A percentile compares a stretch with the other conserved stretches of the same genome.
Conservation (phyloP, 2,113 vertebrate genomes). For the Carollia perspicillata region DNA sequence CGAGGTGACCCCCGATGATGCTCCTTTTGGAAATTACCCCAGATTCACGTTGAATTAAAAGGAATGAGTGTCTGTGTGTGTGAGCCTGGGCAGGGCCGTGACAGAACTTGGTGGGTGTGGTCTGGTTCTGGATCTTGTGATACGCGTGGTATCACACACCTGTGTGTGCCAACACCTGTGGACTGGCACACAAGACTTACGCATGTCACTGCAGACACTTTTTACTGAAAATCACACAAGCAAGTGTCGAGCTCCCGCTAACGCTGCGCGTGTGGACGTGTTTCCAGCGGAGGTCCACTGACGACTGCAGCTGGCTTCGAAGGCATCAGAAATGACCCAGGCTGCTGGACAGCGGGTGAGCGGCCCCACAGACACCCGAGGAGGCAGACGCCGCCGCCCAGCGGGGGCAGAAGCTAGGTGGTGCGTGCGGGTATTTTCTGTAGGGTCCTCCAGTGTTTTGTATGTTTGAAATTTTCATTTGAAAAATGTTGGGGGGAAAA, state of each 20-base stretch:
- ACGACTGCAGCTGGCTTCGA: not conserved
- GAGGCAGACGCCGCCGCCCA: not conserved
- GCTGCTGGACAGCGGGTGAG: not conserved
- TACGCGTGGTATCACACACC: not conserved
- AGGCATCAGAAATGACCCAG: not conserved
- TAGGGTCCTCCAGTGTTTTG: not conserved
- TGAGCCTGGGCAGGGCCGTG: not conserved
- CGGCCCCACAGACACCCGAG: not conserved
- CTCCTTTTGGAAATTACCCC: not conserved
- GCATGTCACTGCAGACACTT: not conserved
- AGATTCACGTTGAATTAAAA: not conserved
- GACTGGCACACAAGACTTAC: not conserved
- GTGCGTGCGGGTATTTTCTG: not conserved
- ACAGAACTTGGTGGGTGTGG: not conserved
- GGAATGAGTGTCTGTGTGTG: not conserved
- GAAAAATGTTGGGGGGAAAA: not conserved
- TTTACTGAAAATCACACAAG: not conserved
- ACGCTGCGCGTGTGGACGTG: not conserved
- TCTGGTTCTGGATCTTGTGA: not conserved
- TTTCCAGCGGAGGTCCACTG: not conserved
- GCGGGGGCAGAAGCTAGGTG: not conserved
- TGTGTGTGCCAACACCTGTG: not conserved
- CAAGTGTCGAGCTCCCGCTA: not conserved
- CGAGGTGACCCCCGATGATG: not conserved
- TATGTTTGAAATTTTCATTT: not conserved